Base-by-base conservation (phyloP, 2,888 invertebrate genomes). In the Chrysomela aeneicollis region DNA sequence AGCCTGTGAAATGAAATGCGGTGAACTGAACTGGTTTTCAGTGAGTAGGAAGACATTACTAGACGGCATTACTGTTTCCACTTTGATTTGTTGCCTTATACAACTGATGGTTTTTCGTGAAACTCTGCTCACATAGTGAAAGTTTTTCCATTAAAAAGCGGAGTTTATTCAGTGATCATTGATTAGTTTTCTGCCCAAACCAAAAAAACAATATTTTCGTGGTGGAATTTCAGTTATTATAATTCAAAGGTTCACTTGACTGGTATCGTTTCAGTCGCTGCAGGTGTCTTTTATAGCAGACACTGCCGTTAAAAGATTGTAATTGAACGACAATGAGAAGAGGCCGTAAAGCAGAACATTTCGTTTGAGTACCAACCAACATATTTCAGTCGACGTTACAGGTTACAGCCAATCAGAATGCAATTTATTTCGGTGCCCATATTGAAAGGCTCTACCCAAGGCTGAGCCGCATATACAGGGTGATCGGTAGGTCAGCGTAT, bases 1-100 rank as follows among this genome's bases (percentile, higher is more conserved):
- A 60, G 60, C 42, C 57, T 57, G 42, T 46, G 57, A 57, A 46
- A 42, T 57, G 57, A 57, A 57, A 42, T 47, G 52, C 51, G 17
- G 17, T 61, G 64, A 68, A 68, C 68, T 68, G 68, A 68, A 68
- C 68, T 68, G 68, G 68, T 68, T 68, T 57, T 51, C n/a, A 47
- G 55, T 59, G 69, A 64, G 69, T 66, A 66, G 69, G 69, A 60
- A 46, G 64, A 59, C 66, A 51, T 51, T 60, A 57, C 57, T 32
- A 50, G 37, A 26, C 26, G 37, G 18, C 22, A 58, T 58, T 58
- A 59, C 51, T 22, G 22, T 18, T 57, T 61, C 49, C 22, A 18
- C 10, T 60, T 64, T 64, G 58, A 64, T 61, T 53, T 60, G 59
- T 59, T 59, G 52, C 49, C 21, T 42, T 18, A 57, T 46, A 26